phyloP scores from a whole-genome alignment of 2,113 vertebrate genomes.

The Gopherus evgoodei region DNA sequence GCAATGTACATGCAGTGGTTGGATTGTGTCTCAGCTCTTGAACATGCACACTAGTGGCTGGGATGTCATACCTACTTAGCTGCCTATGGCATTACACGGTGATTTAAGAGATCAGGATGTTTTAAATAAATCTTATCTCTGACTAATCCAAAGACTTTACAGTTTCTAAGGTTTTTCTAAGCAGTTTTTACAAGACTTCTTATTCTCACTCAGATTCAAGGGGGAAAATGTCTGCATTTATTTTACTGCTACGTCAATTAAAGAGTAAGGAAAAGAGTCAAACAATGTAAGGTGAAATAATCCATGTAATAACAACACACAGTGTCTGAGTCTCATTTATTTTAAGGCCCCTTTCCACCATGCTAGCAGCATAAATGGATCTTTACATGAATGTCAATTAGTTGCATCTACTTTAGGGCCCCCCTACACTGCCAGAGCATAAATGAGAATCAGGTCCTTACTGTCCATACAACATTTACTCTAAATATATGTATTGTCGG shows the following conservation, averaged over 20 bases:
- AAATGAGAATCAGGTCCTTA: neutral
- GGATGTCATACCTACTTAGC: neutral
- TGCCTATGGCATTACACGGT: neutral
- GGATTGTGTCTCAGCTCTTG: neutral
- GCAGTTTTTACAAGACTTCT: slow-evolving; percentile 46
- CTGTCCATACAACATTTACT: neutral
- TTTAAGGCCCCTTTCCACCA: neutral
- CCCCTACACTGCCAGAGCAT: neutral
- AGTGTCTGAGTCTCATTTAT: neutral
- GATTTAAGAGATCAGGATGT: slow-evolving; percentile 5
- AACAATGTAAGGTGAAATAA: neutral
- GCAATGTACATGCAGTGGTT: neutral
- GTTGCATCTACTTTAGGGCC: neutral
- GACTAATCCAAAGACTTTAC: slow-evolving; percentile 23
- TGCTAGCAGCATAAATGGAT: neutral
- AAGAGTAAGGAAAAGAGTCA: neutral
- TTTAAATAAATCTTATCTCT: slow-evolving; percentile 9
- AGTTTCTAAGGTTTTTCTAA: slow-evolving; percentile 44
- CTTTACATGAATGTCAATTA: neutral
- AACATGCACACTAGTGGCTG: neutral
- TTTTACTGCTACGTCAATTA: slow-evolving; percentile 32
- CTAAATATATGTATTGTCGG: neutral
- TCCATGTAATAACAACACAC: neutral
- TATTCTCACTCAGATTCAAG: slow-evolving; percentile 5
- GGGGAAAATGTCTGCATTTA: slow-evolving; percentile 7